A percentile compares a stretch with the other conserved stretches of the same genome.
phyloP scores from a whole-genome alignment of 2,797 vertebrate genomes.

The Oreonectes daqikongensis region DNA sequence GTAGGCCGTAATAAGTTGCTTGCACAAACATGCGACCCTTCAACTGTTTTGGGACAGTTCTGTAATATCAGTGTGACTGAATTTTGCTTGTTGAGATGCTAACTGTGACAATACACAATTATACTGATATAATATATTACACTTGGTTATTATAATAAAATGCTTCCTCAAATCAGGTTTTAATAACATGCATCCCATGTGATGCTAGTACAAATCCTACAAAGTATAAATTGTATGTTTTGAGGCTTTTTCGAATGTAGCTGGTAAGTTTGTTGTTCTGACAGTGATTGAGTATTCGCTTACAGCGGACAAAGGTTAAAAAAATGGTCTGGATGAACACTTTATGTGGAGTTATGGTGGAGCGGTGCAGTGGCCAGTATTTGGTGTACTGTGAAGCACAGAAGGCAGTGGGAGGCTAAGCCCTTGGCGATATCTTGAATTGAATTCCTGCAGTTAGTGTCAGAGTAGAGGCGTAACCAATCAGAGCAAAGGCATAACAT shows the following conservation, averaged over 20 bases:
- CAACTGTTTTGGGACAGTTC: too few relatives aligned
- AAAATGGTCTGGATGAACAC: background rate
- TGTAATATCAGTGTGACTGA: too few relatives aligned
- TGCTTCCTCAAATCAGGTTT: background rate
- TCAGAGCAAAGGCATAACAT: conserved; percentile 4
- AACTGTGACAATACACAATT: too few relatives aligned
- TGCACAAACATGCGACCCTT: too few relatives aligned
- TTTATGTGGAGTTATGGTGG: background rate
- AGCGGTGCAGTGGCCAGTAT: background rate
- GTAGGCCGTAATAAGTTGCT: too few relatives aligned
- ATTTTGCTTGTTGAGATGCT: too few relatives aligned
- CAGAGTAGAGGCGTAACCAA: conserved; percentile 3
- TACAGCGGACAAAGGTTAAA: background rate
- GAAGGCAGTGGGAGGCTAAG: background rate
- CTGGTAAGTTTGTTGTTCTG: background rate
- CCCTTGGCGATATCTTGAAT: background rate
- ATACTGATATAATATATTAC: too few relatives aligned
- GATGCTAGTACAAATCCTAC: background rate
- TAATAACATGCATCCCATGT: background rate
- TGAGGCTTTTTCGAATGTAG: background rate
- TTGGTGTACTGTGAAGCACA: background rate
- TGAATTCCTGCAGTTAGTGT: conserved; percentile 1
- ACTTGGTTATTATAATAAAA: background rate
- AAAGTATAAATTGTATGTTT: background rate
- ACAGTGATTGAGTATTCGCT: background rate